Evolutionary conservation across 2,888 invertebrate genomes (phyloP), one percentile per base, ranked within the genome.

Genomic region (Caenorhabditis angaria): DNA sequence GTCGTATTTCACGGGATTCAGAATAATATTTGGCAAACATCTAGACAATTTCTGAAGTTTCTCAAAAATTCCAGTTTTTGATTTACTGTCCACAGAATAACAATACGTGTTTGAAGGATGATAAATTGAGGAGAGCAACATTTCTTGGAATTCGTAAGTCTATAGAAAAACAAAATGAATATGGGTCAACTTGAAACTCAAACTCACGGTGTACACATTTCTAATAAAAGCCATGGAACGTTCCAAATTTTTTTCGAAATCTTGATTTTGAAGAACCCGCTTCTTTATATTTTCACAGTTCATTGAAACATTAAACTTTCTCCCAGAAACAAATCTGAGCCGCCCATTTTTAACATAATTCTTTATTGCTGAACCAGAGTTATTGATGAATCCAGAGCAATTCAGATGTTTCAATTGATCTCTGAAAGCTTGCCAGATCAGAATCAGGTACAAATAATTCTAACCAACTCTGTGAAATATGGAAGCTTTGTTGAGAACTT

Each of bases 11-110:
- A 65, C 65, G 22, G 59, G 62, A 22, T 65, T 50, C 12, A 70
- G 62, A 22, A 62, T 8, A 18, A 70, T 62, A 51, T 70, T 70
- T 4, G 48, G 50, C 10, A 70, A 70, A 25, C 70, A 70, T 12
- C n/a, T 18, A 4, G 48, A 8, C 48, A 48, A 14, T 10, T 10
- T 8, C n/a, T n/a, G 10, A 10, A 48, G 8, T 14, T 10, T 5
- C 10, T 48, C n/a, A 4, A 14, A 14, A 8, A 48, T 4, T n/a
- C 5, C n/a, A 8, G n/a, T 4, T 5, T 8, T n/a, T 14, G 12
- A 14, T 48, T 48, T 48, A 8, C 12, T 14, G n/a, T 48, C 48
- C 14, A 48, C n/a, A 4, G 48, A 8, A 48, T 48, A 48, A n/a
- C 48, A 48, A 48, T 48, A 48, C 4, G n/a, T n/a, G n/a, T 48